A percentile compares a stretch with the other conserved stretches of the same genome.
phyloP scores from a whole-genome alignment of 2,888 invertebrate species.

The Megaustenia siamemsis region DNA sequence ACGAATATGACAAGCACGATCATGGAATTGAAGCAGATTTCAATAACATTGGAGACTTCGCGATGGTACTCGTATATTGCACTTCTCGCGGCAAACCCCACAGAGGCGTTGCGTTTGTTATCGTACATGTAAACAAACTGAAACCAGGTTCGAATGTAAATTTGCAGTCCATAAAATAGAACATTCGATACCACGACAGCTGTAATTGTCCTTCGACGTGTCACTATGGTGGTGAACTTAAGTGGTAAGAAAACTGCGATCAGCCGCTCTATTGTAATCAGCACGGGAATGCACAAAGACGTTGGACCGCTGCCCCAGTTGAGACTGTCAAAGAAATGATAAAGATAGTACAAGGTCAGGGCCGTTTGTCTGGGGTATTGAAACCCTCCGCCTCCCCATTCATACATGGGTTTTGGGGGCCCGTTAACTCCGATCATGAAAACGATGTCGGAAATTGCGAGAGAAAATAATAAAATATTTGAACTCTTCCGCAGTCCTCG shows the following conservation, averaged over 20 bases:
- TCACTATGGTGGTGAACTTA: conserved; percentile 32
- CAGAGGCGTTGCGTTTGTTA: background rate
- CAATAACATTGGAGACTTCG: conserved; percentile 7
- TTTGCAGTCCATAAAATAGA: conserved; percentile 7
- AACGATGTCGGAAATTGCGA: conserved; percentile 34
- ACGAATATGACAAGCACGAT: conserved; percentile 11
- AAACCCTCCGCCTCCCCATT: conserved; percentile 38
- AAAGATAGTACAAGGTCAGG: conserved; percentile 24
- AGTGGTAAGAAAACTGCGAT: conserved; percentile 48
- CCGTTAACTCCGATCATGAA: conserved; percentile 41
- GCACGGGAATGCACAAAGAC: conserved; percentile 30
- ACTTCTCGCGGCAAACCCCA: conserved; percentile 14
- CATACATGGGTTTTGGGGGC: conserved; percentile 38
- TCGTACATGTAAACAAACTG: conserved; percentile 37
- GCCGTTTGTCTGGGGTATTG: conserved; percentile 15
- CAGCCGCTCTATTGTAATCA: conserved; percentile 42
- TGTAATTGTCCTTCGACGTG: conserved; percentile 17
- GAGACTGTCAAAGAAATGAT: conserved; percentile 43
- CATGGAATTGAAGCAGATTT: conserved; percentile 20
- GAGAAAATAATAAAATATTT: conserved; percentile 21
- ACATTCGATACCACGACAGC: conserved; percentile 9
- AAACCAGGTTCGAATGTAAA: conserved; percentile 42
- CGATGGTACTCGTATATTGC: conserved; percentile 21
- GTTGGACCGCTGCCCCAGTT: conserved; percentile 43
- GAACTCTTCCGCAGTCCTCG: conserved; percentile 40